Evolutionary conservation across 1,140 invertebrate species (phyloP).

Genomic region (Apis cerana): DNA sequence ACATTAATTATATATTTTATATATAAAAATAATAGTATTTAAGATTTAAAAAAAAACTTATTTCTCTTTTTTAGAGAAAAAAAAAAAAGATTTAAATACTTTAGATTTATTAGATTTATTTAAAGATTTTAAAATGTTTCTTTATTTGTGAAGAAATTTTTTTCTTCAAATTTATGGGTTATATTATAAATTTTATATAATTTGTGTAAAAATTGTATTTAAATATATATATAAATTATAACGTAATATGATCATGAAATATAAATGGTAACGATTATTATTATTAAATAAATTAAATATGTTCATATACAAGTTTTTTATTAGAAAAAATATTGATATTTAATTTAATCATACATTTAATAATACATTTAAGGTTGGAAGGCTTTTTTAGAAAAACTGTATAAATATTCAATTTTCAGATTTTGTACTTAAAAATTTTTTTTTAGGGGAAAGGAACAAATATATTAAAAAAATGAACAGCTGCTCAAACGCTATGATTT

Average conservation of each 20-base stretch:
- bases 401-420: constrained; percentile 20
- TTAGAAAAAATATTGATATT: constrained; percentile 13
- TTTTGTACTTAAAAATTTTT: constrained; percentile 48
- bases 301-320: constrained; percentile 12
- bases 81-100: too few relatives aligned
- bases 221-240: neutral
- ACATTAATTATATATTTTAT: too few relatives aligned
- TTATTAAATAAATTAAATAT: constrained; percentile 8
- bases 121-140: neutral
- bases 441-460: constrained; percentile 43
- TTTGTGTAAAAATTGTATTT: too few relatives aligned
- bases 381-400: constrained; percentile 26
- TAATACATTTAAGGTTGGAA: constrained; percentile 34
- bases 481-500: constrained; percentile 41
- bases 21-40: neutral
- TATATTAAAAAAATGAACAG: constrained; percentile 47
- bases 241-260: neutral
- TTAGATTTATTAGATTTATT: too few relatives aligned
- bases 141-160: neutral
- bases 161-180: neutral
- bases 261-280: too few relatives aligned
- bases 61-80: too few relatives aligned
- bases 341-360: constrained; percentile 4
- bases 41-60: neutral
- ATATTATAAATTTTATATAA: neutral